Conservation (phyloP, 2,797 vertebrate species). For the Paedocypris micromegethes region DNA sequence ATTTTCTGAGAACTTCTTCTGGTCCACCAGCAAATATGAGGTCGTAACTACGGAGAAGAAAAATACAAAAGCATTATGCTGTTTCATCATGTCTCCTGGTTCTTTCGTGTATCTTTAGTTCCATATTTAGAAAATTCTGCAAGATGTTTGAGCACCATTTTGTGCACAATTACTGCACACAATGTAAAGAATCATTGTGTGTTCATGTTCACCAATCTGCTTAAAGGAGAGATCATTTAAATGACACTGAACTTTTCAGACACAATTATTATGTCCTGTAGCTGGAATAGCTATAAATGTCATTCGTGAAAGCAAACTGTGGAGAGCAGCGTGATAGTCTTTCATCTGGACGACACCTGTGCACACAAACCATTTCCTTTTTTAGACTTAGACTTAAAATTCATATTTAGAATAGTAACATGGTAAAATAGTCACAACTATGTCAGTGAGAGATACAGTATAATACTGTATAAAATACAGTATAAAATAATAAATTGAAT, state of each 20-base stretch:
- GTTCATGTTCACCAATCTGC: slow-evolving; percentile 2
- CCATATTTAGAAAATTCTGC: too few species aligned
- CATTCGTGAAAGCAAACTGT: slow-evolving; percentile 11
- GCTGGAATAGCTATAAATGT: slow-evolving; percentile 15
- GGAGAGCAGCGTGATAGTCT: background rate
- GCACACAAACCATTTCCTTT: slow-evolving; percentile 14
- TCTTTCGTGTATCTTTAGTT: too few species aligned
- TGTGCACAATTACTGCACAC: too few species aligned
- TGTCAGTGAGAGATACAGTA: background rate
- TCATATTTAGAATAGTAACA: slow-evolving; percentile 10
- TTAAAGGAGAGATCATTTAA: background rate
- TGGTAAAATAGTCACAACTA: slow-evolving; percentile 5
- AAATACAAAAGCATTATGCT: too few species aligned
- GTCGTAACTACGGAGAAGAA: slow-evolving; percentile 76
- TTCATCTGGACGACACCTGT: slow-evolving; percentile 52
- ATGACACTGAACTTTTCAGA: slow-evolving; percentile 18
- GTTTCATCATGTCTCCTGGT: background rate
- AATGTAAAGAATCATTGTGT: slow-evolving; percentile 12
- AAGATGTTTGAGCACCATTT: too few species aligned
- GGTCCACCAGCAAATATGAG: slow-evolving; percentile 90
- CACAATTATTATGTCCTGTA: slow-evolving; percentile 27
- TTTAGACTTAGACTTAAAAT: slow-evolving; percentile 6
- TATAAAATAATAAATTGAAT: background rate
- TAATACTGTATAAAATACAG: background rate
- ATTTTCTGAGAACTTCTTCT: slow-evolving; percentile 89